Conservation (phyloP, 1,140 invertebrate species). For the Cataglyphis hispanica region DNA sequence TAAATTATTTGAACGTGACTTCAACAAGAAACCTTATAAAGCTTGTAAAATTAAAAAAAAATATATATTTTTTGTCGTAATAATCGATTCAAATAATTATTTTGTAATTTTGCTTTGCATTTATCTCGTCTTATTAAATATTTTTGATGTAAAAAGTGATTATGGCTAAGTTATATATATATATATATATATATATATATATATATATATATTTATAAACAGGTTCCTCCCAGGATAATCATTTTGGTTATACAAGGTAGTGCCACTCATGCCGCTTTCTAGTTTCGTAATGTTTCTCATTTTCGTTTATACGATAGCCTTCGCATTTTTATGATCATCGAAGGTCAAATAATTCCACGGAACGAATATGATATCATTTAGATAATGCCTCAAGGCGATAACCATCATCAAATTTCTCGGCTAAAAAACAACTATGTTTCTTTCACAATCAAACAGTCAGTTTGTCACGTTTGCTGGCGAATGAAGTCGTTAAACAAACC, state of each 20-base stretch:
- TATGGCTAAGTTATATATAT: too few relatives aligned
- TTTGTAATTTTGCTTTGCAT: not conserved
- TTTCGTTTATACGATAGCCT: not conserved
- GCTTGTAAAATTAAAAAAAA: not conserved
- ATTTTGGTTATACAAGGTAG: not conserved
- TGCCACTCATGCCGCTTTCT: not conserved
- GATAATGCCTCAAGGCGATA: not conserved
- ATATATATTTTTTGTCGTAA: not conserved
- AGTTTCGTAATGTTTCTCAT: conserved; percentile 13
- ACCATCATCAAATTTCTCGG: not conserved
- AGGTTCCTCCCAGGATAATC: not conserved
- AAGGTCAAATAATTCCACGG: conserved; percentile 22
- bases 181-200: too few relatives aligned
- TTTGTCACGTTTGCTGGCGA: not conserved
- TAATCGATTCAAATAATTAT: not conserved
- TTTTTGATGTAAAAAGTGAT: not conserved
- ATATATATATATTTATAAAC: too few relatives aligned
- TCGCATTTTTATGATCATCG: not conserved
- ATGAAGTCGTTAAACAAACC: not conserved
- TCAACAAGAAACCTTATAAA: not conserved
- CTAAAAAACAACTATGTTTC: not conserved
- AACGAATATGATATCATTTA: not conserved
- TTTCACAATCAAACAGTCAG: not conserved
- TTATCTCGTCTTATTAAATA: not conserved
- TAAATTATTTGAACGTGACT: not conserved